Evolutionary conservation across 2,888 invertebrate genomes (phyloP).

Genomic region (Argyresthia albistria): DNA sequence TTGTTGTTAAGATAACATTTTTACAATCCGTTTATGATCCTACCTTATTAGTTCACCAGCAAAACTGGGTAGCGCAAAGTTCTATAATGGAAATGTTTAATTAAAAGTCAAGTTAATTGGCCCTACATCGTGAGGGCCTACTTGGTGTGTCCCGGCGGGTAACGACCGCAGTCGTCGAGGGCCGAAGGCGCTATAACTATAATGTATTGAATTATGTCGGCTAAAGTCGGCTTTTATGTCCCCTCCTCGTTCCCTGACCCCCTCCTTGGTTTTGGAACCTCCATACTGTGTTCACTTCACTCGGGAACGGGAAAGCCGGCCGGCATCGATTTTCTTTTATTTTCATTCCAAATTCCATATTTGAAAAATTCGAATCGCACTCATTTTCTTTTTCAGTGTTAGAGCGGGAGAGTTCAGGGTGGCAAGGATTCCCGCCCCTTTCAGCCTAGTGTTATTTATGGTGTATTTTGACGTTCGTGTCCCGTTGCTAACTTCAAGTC

Average conservation of each 20-base stretch:
- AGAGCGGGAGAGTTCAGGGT: slow-evolving; percentile 26
- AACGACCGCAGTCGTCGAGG: slow-evolving; percentile 39
- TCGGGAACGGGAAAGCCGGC: slow-evolving; percentile 15
- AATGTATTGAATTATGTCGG: slow-evolving; percentile 54
- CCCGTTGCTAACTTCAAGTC: slow-evolving; percentile 61
- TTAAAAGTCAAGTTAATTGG: slow-evolving; percentile 50
- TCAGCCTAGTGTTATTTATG: slow-evolving; percentile 60
- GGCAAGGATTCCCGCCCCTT: slow-evolving; percentile 30
- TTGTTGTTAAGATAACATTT: slow-evolving; percentile 30
- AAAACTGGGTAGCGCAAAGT: slow-evolving; percentile 19
- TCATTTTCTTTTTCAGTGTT: slow-evolving; percentile 28
- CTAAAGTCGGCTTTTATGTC: slow-evolving; percentile 32
- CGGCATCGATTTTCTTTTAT: slow-evolving; percentile 26
- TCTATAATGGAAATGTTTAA: slow-evolving; percentile 42
- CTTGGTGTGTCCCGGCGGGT: slow-evolving; percentile 26
- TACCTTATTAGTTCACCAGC: not conserved
- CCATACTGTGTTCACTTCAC: slow-evolving; percentile 10
- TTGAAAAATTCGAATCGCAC: slow-evolving; percentile 20
- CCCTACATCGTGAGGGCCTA: slow-evolving; percentile 35
- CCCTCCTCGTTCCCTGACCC: slow-evolving; percentile 21
- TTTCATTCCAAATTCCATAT: not conserved
- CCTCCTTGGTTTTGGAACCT: slow-evolving; percentile 21
- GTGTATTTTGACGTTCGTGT: slow-evolving; percentile 66
- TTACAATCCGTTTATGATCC: not conserved
- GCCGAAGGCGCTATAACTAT: slow-evolving; percentile 52